These are phyloP conservation scores for Saturnia pavonia DNA, from an alignment of 2,888 invertebrate genomes.

Conservation along the genomic window DNA sequence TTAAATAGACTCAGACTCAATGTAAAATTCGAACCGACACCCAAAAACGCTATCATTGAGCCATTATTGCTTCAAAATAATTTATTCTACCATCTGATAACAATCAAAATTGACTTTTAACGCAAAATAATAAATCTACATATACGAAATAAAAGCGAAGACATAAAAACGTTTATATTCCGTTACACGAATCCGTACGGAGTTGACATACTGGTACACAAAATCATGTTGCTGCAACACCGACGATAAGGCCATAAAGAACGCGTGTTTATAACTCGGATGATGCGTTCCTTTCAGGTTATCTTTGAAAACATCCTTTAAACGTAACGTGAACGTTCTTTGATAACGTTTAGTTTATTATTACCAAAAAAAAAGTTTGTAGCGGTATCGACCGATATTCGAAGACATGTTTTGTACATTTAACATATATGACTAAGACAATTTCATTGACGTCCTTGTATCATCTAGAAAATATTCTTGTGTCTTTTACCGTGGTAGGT, in stretches of 20 bases:
- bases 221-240: constrained; percentile 32
- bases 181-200: constrained; percentile 16
- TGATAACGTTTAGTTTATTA: background rate
- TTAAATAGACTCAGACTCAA: too few species aligned
- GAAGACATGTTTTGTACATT: too few species aligned
- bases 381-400: too few species aligned
- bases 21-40: too few species aligned
- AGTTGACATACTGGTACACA: constrained; percentile 37
- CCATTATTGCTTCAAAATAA: too few species aligned
- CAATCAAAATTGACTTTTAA: background rate
- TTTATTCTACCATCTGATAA: background rate
- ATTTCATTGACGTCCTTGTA: too few species aligned
- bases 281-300: background rate
- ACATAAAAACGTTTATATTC: constrained; percentile 12
- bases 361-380: background rate
- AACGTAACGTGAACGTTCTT: background rate
- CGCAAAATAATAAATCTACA: background rate
- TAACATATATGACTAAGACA: too few species aligned
- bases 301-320: background rate
- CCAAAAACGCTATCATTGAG: too few species aligned
- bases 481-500: too few species aligned
- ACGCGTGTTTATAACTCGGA: constrained; percentile 17
- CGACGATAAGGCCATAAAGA: constrained; percentile 32
- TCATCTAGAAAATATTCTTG: too few species aligned
- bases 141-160: constrained; percentile 1